These are phyloP conservation scores for Pionites leucogaster DNA, from an alignment of 2,113 vertebrate genomes.

Conservation along the genomic window DNA sequence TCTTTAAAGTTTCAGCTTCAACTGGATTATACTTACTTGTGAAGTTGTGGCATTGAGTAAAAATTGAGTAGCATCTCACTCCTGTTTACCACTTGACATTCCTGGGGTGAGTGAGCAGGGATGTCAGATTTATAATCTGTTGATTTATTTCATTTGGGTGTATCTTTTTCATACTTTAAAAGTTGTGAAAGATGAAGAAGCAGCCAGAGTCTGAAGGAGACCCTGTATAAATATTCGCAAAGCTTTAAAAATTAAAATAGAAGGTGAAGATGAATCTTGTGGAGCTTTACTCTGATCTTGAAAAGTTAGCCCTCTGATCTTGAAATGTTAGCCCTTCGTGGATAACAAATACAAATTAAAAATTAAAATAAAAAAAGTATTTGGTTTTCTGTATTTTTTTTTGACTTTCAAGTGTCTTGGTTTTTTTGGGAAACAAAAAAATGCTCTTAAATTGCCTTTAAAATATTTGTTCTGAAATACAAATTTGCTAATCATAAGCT, in stretches of 20 bases:
- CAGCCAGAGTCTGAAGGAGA: not conserved
- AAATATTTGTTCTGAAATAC: not conserved
- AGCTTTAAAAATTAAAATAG: not conserved
- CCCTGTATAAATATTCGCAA: not conserved
- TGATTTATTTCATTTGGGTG: not conserved
- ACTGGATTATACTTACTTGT: not conserved
- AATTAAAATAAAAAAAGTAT: not conserved
- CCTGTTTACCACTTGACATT: not conserved
- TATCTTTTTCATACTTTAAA: not conserved
- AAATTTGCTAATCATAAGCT: not conserved
- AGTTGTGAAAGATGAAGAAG: not conserved
- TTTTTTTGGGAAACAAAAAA: not conserved
- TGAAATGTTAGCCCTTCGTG: not conserved
- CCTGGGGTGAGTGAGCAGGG: fast-evolving
- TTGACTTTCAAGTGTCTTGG: not conserved
- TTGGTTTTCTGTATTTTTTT: not conserved
- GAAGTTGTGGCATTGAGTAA: not conserved
- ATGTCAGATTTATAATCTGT: not conserved
- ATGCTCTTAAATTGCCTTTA: not conserved
- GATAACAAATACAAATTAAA: not conserved
- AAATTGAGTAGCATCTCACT: not conserved
- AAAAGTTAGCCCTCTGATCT: not conserved
- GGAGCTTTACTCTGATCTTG: not conserved
- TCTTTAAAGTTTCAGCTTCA: not conserved
- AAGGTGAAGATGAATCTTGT: not conserved